These are phyloP conservation scores for Scaptomyza cyrtandrae DNA, from an alignment of 2,888 invertebrate genomes.

Conservation along the genomic window DNA sequence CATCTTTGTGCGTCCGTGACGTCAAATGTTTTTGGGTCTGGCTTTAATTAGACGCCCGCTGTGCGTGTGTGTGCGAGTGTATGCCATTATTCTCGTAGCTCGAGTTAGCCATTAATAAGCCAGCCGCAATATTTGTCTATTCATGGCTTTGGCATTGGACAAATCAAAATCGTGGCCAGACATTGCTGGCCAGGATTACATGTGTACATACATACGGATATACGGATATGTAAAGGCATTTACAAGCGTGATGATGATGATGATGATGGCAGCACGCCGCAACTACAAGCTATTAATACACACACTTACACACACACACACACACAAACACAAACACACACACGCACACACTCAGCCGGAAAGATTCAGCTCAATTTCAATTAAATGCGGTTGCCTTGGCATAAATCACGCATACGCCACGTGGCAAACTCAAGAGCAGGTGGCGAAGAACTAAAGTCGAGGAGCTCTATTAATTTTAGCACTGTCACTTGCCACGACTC, in stretches of 20 bases:
- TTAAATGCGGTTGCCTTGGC: slow-evolving; percentile 61
- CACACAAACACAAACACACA: slow-evolving; percentile 10
- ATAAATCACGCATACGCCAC: slow-evolving; percentile 72
- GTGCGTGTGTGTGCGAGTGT: slow-evolving; percentile 22
- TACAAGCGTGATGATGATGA: slow-evolving; percentile 2
- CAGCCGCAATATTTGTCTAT: slow-evolving; percentile 69
- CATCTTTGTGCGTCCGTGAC: slow-evolving; percentile 48
- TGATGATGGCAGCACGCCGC: slow-evolving; percentile 45
- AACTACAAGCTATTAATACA: slow-evolving; percentile 28
- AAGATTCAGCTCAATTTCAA: slow-evolving; percentile 57
- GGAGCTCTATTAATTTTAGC: slow-evolving; percentile 72
- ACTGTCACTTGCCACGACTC: slow-evolving; percentile 67
- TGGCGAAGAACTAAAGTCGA: slow-evolving; percentile 38
- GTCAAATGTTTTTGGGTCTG: slow-evolving; percentile 49
- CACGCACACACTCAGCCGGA: background rate
- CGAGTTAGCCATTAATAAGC: slow-evolving; percentile 61
- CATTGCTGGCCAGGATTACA: slow-evolving; percentile 21
- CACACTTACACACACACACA: slow-evolving; percentile 10
- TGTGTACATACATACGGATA: slow-evolving; percentile 14
- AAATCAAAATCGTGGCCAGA: slow-evolving; percentile 48
- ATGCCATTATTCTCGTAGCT: slow-evolving; percentile 47
- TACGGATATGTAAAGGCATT: slow-evolving; percentile 5
- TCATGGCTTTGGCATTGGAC: slow-evolving; percentile 48
- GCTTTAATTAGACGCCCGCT: slow-evolving; percentile 62
- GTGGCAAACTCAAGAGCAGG: slow-evolving; percentile 43